A percentile compares a stretch with the other conserved stretches of the same genome.
Evolutionary conservation across 2,888 invertebrate genomes (phyloP).

Genomic region (Patella ulyssiponensis): DNA sequence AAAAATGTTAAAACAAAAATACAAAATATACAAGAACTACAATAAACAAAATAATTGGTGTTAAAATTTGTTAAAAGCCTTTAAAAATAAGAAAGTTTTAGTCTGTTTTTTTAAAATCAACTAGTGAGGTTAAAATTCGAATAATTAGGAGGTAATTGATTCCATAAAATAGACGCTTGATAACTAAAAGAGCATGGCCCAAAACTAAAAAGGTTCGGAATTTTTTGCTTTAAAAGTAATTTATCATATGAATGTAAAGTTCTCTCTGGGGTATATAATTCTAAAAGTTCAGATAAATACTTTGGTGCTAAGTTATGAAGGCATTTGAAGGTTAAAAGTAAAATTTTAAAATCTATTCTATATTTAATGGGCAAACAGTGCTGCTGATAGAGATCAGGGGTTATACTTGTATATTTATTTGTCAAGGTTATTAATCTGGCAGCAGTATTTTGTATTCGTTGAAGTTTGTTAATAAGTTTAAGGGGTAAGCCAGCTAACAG

Average conservation of each 20-base stretch:
- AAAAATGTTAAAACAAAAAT: too few relatives aligned
- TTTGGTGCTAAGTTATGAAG: not conserved
- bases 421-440: not conserved
- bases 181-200: not conserved
- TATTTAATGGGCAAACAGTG: not conserved
- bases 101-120: too few relatives aligned
- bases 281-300: not conserved
- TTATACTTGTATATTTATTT: not conserved
- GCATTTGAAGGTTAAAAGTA: not conserved
- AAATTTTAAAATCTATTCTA: not conserved
- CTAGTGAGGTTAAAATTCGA: too few relatives aligned
- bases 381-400: not conserved
- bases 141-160: too few relatives aligned
- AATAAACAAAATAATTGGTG: too few relatives aligned
- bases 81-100: too few relatives aligned
- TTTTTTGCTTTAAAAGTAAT: not conserved
- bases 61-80: too few relatives aligned
- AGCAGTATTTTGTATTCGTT: not conserved
- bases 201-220: not conserved
- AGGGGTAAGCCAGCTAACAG: not conserved
- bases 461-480: not conserved
- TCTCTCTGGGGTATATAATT: not conserved
- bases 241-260: not conserved
- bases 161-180: not conserved
- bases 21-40: too few relatives aligned